Base-by-base conservation (phyloP, 1,140 invertebrate genomes). In the Cotesia typhae region DNA sequence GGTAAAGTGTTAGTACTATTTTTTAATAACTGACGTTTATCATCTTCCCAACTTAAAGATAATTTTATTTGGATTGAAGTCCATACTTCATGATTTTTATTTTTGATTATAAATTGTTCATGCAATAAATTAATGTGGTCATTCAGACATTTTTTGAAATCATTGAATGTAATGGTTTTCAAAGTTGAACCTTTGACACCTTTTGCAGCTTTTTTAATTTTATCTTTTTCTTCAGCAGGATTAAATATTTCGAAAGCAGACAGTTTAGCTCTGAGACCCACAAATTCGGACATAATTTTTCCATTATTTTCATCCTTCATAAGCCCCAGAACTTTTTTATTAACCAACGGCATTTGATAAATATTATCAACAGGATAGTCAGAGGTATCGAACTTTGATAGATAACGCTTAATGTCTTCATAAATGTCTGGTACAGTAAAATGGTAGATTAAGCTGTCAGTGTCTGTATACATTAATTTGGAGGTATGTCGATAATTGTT, bases 301-400 rank as follows among this genome's bases (percentile, higher is more conserved):
- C n/a, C n/a, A n/a, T n/a, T n/a, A n/a, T n/a, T n/a, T n/a, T 41
- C 75, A 67, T 76, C 70, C 12, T 71, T 75, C 63, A 75, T 75
- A 9, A 72, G 28, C n/a, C 70, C 67, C 4, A 72, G 1, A 0
- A 75, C 61, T 72, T 75, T 74, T 55, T 74, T 71, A 71, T 74
- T 75, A 20, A 20, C 2, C 59, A 47, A 35, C 1, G 71, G 74
- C 10, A 73, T 70, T 12, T 65, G 14, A 68, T 68, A 73, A 73
- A n/a, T 14, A n/a, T 66, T 10, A 51, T 74, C 55, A 10, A 66
- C 59, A 36, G 66, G 17, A 17, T 70, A 70, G 9, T 57, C 53
- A 10, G n/a, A 57, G n/a, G 17, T 57, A 57, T 57, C 17, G n/a
- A n/a, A n/a, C n/a, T n/a, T n/a, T n/a, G n/a, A n/a, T n/a, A n/a